Evolutionary conservation across 2,888 invertebrate species (phyloP).

Genomic region (Cactoblastis cactorum): DNA sequence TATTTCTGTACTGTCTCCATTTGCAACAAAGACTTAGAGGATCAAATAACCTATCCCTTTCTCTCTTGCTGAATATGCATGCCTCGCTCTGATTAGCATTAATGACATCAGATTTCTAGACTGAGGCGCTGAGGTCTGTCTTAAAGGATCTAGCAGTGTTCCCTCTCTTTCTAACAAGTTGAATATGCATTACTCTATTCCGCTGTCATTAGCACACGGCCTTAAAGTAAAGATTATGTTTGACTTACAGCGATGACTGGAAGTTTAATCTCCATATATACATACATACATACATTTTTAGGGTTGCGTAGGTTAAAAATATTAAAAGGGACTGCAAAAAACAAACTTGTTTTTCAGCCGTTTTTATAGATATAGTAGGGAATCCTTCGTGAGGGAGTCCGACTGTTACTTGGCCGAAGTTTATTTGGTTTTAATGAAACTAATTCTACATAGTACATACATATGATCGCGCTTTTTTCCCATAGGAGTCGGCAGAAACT

Average conservation of each 20-base stretch:
- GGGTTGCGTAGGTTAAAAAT: too few relatives aligned
- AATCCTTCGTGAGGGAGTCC: too few relatives aligned
- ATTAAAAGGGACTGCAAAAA: too few relatives aligned
- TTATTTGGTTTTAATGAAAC: too few relatives aligned
- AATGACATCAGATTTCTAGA: constrained; percentile 4
- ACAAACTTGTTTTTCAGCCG: too few relatives aligned
- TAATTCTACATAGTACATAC: too few relatives aligned
- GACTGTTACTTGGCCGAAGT: too few relatives aligned
- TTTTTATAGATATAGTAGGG: too few relatives aligned
- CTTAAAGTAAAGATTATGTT: not conserved
- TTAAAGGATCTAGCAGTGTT: not conserved
- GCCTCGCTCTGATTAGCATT: not conserved
- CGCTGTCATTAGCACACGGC: not conserved
- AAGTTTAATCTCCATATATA: not conserved
- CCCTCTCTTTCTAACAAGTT: not conserved
- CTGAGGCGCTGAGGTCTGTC: not conserved
- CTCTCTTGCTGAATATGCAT: constrained; percentile 5
- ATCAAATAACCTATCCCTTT: constrained; percentile 1
- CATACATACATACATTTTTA: too few relatives aligned
- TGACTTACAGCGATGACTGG: not conserved
- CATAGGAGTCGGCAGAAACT: too few relatives aligned
- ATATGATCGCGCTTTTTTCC: too few relatives aligned
- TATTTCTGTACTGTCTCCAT: not conserved
- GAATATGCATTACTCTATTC: constrained; percentile 5
- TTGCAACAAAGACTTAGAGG: not conserved